Percentiles rank a stretch among this genome's conserved stretches.
These are phyloP conservation scores for Perizoma flavofasciatum DNA, from an alignment of 2,888 invertebrate genomes.

Conservation along the genomic window DNA sequence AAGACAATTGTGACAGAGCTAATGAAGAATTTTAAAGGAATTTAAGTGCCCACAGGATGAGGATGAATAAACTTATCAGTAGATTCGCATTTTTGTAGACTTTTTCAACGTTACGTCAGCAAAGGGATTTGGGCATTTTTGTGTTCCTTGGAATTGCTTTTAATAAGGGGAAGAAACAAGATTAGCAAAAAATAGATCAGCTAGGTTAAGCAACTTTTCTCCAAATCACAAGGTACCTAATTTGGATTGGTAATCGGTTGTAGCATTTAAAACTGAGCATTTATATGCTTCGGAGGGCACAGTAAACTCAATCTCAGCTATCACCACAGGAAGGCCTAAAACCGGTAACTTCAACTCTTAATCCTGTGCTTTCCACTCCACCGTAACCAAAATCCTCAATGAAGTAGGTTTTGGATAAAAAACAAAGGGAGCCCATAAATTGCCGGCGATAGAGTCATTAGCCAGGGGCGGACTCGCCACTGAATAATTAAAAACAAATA, in stretches of 20 bases:
- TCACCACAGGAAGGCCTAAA: too few species aligned
- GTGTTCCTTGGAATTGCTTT: too few species aligned
- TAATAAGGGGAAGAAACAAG: too few species aligned
- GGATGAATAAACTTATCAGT: constrained; percentile 4
- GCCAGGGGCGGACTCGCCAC: constrained; percentile 72
- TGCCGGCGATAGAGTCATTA: constrained; percentile 79
- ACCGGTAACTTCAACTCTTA: too few species aligned
- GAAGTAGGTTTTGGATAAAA: constrained; percentile 65
- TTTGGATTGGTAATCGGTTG: too few species aligned
- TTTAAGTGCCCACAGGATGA: constrained; percentile 9
- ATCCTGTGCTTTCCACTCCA: constrained; percentile 8
- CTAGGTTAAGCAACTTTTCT: too few species aligned
- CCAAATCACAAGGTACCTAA: too few species aligned
- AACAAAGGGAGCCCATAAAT: constrained; percentile 74
- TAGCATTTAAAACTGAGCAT: too few species aligned
- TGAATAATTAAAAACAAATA: constrained; percentile 84
- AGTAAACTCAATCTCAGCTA: too few species aligned
- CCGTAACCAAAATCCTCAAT: constrained; percentile 50
- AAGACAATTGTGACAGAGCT: constrained; percentile 24
- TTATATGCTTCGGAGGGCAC: too few species aligned
- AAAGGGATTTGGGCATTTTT: not conserved
- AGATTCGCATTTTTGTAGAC: constrained; percentile 14
- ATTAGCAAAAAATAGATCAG: too few species aligned
- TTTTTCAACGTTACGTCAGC: constrained; percentile 9
- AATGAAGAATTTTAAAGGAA: constrained; percentile 18